Evolutionary conservation across 1,140 invertebrate genomes (phyloP), one percentile per base, ranked within the genome.

Genomic region (Ectropis grisescens): DNA sequence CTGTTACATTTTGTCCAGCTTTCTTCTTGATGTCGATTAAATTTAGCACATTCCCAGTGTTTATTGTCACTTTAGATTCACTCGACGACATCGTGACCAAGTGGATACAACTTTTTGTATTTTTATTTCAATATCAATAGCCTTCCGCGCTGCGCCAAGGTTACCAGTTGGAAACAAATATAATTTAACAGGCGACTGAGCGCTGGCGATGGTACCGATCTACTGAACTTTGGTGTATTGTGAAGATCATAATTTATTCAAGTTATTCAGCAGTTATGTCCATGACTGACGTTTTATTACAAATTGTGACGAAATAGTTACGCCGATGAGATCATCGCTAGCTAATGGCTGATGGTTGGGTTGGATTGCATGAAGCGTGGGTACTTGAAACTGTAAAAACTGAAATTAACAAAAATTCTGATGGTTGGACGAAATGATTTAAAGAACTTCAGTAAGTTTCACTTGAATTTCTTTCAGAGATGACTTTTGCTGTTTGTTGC

Each of bases 21-120:
- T 93, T 94, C 70, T 90, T 91, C 60, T 92, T 93, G 11, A 94
- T 83, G 58, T 93, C 88, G 61, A 92, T 90, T 37, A 93, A 86
- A 49, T 88, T 89, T 16, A 96, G 84, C 44, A 96, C 92, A 80
- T 96, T 96, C 34, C 94, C 94, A 19, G 93, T 95, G 54, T 93
- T 91, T 37, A 95, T 87, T 42, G 85, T 82, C 45, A 86, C 71
- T 57, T 79, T 74, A 7, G 75, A 75, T n/a, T 67, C 59, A 60
- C 52, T 75, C 31, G 69, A 70, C 38, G 70, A 60, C 76, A 79
- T 81, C 53, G 58, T 64, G 60, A 37, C 47, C 37, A 37, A 45
- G 28, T 44, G 51, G 49, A 55, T 48, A 44, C 15, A 25, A 16
- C 9, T n/a, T n/a, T n/a, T n/a, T 42, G n/a, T 34, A 25, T 57